phyloP scores from a whole-genome alignment of 2,888 invertebrate species.

The Nephrotoma appendiculata region DNA sequence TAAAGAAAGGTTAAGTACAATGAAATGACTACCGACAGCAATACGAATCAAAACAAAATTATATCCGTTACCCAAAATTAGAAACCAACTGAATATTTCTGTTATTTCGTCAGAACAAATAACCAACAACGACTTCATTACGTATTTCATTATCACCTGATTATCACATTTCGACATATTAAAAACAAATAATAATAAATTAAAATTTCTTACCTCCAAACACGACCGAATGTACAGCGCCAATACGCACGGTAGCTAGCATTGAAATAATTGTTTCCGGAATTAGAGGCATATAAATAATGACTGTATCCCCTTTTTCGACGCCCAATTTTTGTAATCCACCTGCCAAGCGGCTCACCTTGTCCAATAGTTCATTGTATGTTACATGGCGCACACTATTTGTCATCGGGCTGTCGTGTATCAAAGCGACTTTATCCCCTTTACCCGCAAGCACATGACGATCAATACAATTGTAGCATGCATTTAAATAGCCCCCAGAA shows the following conservation, averaged over 20 bases:
- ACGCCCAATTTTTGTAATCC: conserved; percentile 66
- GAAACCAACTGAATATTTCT: not conserved
- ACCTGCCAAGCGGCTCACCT: conserved; percentile 67
- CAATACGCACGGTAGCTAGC: conserved; percentile 74
- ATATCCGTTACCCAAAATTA: not conserved
- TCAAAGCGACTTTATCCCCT: conserved; percentile 65
- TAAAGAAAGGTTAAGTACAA: not conserved
- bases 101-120: not conserved
- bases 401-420: conserved; percentile 84
- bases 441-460: conserved; percentile 69
- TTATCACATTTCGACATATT: not conserved
- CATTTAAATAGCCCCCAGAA: conserved; percentile 74
- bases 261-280: conserved; percentile 83
- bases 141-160: not conserved
- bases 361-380: conserved; percentile 64
- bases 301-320: conserved; percentile 63
- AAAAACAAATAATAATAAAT: not conserved
- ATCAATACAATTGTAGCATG: conserved; percentile 86
- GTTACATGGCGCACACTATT: conserved; percentile 61
- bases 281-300: conserved; percentile 91
- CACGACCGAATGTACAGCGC: conserved; percentile 87
- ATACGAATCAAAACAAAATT: not conserved
- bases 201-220: conserved; percentile 57
- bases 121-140: not conserved
- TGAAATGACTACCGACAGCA: not conserved